Evolutionary conservation across 2,113 vertebrate genomes (phyloP).

Genomic region (Baryphthengus martii): DNA sequence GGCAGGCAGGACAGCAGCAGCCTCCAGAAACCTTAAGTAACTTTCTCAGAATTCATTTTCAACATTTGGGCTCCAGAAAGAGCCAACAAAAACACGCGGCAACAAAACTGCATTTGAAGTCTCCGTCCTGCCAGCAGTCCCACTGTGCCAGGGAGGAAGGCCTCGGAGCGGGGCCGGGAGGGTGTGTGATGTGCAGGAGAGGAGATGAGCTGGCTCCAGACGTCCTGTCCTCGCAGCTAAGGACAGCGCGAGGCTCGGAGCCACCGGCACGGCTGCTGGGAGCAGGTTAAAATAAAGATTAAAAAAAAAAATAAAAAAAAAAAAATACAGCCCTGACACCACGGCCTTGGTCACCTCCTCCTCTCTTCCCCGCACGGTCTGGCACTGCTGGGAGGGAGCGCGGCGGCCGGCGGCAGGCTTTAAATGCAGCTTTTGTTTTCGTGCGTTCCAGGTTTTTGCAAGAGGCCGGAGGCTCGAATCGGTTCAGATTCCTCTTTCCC

Average conservation of each 20-base stretch:
- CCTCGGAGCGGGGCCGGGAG: not conserved
- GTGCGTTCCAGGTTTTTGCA: not conserved
- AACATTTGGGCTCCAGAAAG: not conserved
- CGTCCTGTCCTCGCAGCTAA: not conserved
- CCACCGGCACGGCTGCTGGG: not conserved
- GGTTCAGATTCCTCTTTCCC: not conserved
- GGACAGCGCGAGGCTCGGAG: not conserved
- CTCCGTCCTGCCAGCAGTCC: not conserved
- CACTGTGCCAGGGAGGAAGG: not conserved
- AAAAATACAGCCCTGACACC: not conserved
- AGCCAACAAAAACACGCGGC: slow-evolving; percentile 60
- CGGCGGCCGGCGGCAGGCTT: not conserved
- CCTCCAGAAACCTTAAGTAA: slow-evolving; percentile 50
- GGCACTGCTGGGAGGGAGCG: not conserved
- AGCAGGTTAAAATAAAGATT: not conserved
- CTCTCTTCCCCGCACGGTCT: not conserved
- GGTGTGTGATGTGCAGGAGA: not conserved
- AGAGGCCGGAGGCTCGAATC: not conserved
- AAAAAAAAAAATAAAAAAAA: not conserved
- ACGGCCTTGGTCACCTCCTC: slow-evolving; percentile 42
- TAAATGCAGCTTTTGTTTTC: slow-evolving; percentile 62
- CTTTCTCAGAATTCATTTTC: slow-evolving; percentile 44
- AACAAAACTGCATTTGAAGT: slow-evolving; percentile 36
- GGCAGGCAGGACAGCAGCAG: not conserved
- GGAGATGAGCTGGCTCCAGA: slow-evolving; percentile 31